These are phyloP conservation scores for Porites divaricata DNA, from an alignment of 92 coral and sea anemone species.

Conservation along the genomic window DNA sequence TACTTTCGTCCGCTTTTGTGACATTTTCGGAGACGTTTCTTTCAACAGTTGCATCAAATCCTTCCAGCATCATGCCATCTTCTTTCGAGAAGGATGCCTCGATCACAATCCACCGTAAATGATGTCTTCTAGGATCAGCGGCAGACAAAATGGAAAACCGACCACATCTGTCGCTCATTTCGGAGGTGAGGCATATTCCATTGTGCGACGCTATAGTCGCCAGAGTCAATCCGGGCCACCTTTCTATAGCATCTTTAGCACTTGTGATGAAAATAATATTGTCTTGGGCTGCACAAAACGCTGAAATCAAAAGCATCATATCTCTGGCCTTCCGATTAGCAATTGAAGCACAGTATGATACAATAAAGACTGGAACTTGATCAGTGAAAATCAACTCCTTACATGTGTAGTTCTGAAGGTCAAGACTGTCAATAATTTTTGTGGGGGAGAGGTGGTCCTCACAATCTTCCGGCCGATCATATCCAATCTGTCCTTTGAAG, in stretches of 20 bases:
- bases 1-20: too few relatives aligned
- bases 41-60: not conserved
- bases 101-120: slow-evolving; percentile 41
- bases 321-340: not conserved
- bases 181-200: slow-evolving; percentile 27
- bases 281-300: slow-evolving; percentile 12
- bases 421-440: slow-evolving; percentile 17
- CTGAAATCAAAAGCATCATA: not conserved
- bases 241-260: slow-evolving; percentile 22
- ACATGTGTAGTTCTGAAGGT: not conserved
- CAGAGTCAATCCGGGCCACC: slow-evolving; percentile 15
- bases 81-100: slow-evolving; percentile 23
- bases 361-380: slow-evolving; percentile 13
- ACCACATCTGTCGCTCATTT: slow-evolving; percentile 31
- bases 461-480: not conserved
- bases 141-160: slow-evolving; percentile 41
- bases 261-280: slow-evolving; percentile 33
- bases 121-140: slow-evolving; percentile 44
- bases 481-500: slow-evolving; percentile 33
- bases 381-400: not conserved
- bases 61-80: not conserved
- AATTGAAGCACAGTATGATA: not conserved
- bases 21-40: not conserved
- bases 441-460: not conserved
- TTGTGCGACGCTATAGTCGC: not conserved